Base-by-base conservation (phyloP, 2,113 vertebrate genomes). In the Ophthalmolycus amberensis region DNA sequence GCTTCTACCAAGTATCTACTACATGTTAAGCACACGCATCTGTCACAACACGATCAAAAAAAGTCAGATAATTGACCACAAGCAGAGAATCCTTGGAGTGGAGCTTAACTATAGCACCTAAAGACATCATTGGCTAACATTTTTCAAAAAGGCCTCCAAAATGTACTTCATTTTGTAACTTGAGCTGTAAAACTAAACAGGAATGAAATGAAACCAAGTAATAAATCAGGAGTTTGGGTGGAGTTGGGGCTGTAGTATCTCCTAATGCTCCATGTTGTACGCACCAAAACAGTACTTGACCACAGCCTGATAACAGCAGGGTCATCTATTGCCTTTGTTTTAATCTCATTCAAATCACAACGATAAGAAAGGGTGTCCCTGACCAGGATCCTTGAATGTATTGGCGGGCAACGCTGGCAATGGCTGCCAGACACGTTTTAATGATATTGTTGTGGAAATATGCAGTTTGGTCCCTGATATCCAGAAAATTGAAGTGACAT, bases 401-500 rank as follows among this genome's bases (percentile, higher is more conserved):
- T 34, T n/a, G 6, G 9, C 25, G 16, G 50, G 46, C 2, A 38
- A 50, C n/a, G 6, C n/a, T 67, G 44, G 69, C 11, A 15, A 60
- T 34, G 59, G 44, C 48, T 42, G 46, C 38, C 18, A 22, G 6
- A 20, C 16, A 29, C 34, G 66, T 63, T 56, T 58, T 40, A 59
- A 18, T 68, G 8, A 52, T 42, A 66, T n/a, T 44, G 6, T 52
- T 65, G n/a, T 77, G 50, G 5, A 66, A 71, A 85, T 62, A 60
- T 22, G 63, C 15, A 71, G 6, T 54, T 44, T 46, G 34, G 44
- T 68, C 54, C 5, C 1, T 63, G 27, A 69, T n/a, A 72, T 64
- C 11, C 29, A 69, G 27, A 46, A 65, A 44, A 77, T 25, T 0
- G 0, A 69, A 68, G 71, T 22, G n/a, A 69, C 60, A 75, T 37